Conservation (phyloP, 2,888 invertebrate species). For the Sarcophaga subvicina region DNA sequence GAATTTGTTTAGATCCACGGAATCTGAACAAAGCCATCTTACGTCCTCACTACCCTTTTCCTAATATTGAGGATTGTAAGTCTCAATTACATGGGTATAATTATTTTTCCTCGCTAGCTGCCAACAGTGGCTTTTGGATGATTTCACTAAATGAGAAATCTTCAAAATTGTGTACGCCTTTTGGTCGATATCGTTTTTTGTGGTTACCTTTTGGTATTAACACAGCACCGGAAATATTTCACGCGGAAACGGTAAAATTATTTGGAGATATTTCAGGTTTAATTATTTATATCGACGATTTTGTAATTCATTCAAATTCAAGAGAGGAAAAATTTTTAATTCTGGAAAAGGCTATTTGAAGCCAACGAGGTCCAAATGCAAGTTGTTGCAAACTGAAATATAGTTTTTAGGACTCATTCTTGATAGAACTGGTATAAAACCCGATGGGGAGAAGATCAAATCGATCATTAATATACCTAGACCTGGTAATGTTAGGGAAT, state of each 20-base stretch:
- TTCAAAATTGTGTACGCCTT: conserved; percentile 70
- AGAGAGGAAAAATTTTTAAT: conserved; percentile 26
- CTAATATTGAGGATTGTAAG: conserved; percentile 51
- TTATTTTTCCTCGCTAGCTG: too few species aligned
- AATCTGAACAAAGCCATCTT: conserved; percentile 56
- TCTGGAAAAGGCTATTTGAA: too few species aligned
- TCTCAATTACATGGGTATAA: too few species aligned
- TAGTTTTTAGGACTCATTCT: too few species aligned
- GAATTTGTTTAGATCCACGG: conserved; percentile 65
- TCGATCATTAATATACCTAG: too few species aligned
- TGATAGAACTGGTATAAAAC: too few species aligned
- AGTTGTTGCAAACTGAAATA: too few species aligned
- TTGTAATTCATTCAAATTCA: conserved; percentile 49
- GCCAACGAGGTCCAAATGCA: too few species aligned
- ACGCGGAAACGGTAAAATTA: conserved; percentile 53
- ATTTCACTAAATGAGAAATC: conserved; percentile 68
- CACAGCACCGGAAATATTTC: conserved; percentile 60
- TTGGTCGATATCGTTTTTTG: conserved; percentile 32
- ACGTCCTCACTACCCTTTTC: conserved; percentile 47
- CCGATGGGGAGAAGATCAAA: too few species aligned
- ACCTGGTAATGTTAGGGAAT: too few species aligned
- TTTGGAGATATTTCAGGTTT: conserved; percentile 52
- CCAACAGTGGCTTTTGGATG: background rate
- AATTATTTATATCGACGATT: conserved; percentile 66
- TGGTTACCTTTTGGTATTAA: conserved; percentile 64